Evolutionary conservation across 2,888 invertebrate species (phyloP), one percentile per base, ranked within the genome.

Genomic region (Agrypnus murinus): DNA sequence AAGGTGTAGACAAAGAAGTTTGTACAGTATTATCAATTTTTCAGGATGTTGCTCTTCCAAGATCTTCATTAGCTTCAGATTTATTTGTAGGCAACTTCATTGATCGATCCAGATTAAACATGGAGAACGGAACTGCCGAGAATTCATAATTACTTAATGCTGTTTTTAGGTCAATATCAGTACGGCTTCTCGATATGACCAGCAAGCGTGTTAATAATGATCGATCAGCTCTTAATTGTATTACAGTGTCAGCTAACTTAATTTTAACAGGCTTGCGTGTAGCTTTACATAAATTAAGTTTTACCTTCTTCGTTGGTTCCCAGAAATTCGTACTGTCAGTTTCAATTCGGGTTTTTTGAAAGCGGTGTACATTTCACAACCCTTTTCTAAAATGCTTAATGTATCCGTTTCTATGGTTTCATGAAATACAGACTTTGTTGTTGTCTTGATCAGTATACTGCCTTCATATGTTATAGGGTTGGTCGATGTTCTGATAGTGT

Each of bases 381-480:
- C 40, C 40, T n/a, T n/a, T 40, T n/a, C 40, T 5, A n/a, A 40
- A 40, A 40, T 40, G 6, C 12, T n/a, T 4, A 40, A 40, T 40
- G 40, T 40, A n/a, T 40, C 40, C 40, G 40, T 45, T 45, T 45
- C n/a, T 9, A 38, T 38, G 38, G 9, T 38, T 38, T 38, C 38
- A 38, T n/a, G n/a, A n/a, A n/a, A n/a, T n/a, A n/a, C 34, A 34
- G 34, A 34, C 34, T 34, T 34, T 34, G 34, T 34, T 34, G 34
- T 34, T 34, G 34, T 34, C 6, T 34, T 34, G 34, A 34, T 34
- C 34, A 34, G 34, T 34, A 7, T 34, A 34, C 9, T 34, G 34
- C 40, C 40, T 5, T 40, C 40, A 40, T 40, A 40, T 40, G 40
- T 40, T 40, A 40, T n/a, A 40, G 40, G 40, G n/a, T 40, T 40